These are phyloP conservation scores for Pangasius larnaudii DNA, from an alignment of 2,797 vertebrate genomes.

Conservation along the genomic window DNA sequence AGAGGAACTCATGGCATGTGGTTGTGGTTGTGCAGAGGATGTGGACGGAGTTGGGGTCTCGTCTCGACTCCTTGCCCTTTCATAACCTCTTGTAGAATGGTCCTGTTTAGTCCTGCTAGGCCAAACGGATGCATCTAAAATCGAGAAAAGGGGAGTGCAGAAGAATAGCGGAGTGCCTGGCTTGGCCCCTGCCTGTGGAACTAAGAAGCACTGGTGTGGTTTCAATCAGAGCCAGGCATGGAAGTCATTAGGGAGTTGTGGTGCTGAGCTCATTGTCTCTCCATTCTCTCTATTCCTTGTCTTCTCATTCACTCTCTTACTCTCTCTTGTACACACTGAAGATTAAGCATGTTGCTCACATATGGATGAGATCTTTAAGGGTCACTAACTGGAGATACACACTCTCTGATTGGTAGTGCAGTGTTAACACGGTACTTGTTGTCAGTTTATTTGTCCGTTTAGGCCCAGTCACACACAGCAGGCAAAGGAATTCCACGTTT, in stretches of 20 bases:
- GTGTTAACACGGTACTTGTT: constrained; percentile 17
- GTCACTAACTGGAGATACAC: constrained; percentile 50
- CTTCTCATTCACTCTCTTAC: constrained; percentile 43
- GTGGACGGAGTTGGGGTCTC: constrained; percentile 51
- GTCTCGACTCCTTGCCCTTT: constrained; percentile 37
- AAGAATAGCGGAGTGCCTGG: constrained; percentile 60
- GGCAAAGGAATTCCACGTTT: constrained; percentile 6
- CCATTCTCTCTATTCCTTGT: constrained; percentile 32
- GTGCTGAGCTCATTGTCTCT: constrained; percentile 80
- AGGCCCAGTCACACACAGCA: constrained; percentile 6
- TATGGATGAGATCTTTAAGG: constrained; percentile 65
- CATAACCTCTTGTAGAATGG: constrained; percentile 27
- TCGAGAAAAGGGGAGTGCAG: neutral
- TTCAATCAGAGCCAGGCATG: constrained; percentile 82
- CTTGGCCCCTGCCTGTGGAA: constrained; percentile 67
- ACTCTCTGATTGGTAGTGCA: constrained; percentile 24
- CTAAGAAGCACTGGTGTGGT: constrained; percentile 84
- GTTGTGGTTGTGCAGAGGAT: constrained; percentile 67
- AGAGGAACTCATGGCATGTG: constrained; percentile 70
- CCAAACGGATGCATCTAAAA: constrained; percentile 37
- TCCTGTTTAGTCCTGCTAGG: constrained; percentile 37
- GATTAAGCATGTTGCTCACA: constrained; percentile 64
- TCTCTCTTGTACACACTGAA: constrained; percentile 28
- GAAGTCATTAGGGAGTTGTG: constrained; percentile 76
- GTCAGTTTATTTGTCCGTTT: constrained; percentile 29